Percentiles rank a stretch among this genome's conserved stretches.
These are phyloP conservation scores for Sciurus vulgaris DNA, from an alignment of 2,797 vertebrate species.

Conservation along the genomic window DNA sequence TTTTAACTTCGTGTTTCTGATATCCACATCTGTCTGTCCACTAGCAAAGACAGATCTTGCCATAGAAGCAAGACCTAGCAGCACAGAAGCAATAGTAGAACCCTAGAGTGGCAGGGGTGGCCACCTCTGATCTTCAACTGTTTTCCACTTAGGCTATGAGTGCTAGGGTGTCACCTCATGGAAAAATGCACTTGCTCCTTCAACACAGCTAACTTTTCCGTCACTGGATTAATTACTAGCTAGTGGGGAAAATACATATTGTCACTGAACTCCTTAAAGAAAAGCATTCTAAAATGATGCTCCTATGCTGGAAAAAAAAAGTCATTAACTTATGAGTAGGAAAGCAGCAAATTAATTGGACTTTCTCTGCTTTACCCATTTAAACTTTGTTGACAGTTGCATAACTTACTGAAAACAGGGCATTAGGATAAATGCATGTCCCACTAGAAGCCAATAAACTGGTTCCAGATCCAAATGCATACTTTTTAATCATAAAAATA, in stretches of 20 bases:
- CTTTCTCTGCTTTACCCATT: not conserved
- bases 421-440: not conserved
- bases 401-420: not conserved
- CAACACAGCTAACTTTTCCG: not conserved
- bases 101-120: not conserved
- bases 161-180: not conserved
- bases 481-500: not conserved
- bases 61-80: not conserved
- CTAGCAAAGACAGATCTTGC: not conserved
- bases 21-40: too few relatives aligned
- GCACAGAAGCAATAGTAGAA: not conserved
- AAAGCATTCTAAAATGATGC: not conserved
- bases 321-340: not conserved
- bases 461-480: not conserved
- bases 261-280: not conserved
- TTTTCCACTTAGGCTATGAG: not conserved
- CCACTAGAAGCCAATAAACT: not conserved
- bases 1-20: too few relatives aligned
- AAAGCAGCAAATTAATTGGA: not conserved
- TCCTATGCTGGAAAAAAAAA: not conserved
- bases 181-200: not conserved
- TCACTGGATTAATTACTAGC: not conserved
- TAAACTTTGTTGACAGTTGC: slow-evolving; percentile 11
- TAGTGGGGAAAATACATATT: not conserved
- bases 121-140: not conserved